Percentiles rank a stretch among this genome's conserved stretches.
Conservation (phyloP, 2,113 vertebrate genomes). For the Gnathonemus echidnorhynchus region DNA sequence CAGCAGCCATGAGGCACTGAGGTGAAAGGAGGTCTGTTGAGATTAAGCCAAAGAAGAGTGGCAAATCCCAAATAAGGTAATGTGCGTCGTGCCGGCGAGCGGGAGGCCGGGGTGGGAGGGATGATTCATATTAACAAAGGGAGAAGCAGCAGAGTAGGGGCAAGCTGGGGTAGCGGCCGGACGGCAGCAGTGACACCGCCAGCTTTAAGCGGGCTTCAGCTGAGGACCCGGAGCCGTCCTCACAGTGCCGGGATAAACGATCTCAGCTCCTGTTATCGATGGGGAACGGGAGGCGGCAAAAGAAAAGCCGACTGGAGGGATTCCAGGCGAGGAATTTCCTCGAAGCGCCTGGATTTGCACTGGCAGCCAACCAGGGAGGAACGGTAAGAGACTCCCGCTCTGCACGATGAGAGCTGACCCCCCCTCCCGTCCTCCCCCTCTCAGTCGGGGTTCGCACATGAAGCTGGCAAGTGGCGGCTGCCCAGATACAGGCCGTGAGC, state of each 20-base stretch:
- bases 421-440: background rate
- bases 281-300: background rate
- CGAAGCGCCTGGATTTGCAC: background rate
- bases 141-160: background rate
- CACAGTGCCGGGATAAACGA: background rate
- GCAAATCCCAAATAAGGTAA: slow-evolving; percentile 20
- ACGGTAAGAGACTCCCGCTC: background rate
- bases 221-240: background rate
- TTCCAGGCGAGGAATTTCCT: background rate
- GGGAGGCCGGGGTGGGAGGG: background rate
- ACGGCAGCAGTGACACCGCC: background rate
- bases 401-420: background rate
- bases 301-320: background rate
- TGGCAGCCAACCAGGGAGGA: background rate
- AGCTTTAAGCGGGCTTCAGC: background rate
- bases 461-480: background rate
- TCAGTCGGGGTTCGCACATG: background rate
- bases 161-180: background rate
- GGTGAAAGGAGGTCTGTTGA: background rate
- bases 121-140: slow-evolving; percentile 16
- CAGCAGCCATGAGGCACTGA: background rate
- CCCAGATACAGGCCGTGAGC: background rate
- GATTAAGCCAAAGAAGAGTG: background rate
- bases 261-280: background rate
- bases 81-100: background rate